Base-by-base conservation (phyloP, 2,113 vertebrate genomes). In the Ailurus styani region DNA sequence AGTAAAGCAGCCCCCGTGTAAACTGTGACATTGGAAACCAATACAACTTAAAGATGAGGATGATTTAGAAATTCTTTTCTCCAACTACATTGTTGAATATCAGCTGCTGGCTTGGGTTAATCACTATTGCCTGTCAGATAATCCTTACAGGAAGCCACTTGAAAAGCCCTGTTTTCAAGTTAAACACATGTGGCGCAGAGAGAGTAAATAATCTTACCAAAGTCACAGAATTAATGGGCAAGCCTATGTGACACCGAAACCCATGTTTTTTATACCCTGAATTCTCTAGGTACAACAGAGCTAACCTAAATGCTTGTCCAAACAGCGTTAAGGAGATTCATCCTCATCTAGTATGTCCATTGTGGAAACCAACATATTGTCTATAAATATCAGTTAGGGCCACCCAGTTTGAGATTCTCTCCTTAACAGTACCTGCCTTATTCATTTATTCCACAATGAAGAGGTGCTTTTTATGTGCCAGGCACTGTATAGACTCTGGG, bases 161-260 rank as follows among this genome's bases (percentile, higher is more conserved):
- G n/a, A n/a, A n/a, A n/a, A n/a, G n/a, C 25, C 34, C 5, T 68
- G 25, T 68, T 87, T 90, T 73, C 42, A 68, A 47, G 42, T 66
- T 62, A 47, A 82, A 72, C 78, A 66, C 5, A 68, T 21, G 45
- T 42, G 14, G 2, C 18, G 31, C 8, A 77, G 42, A 0, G 34
- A 90, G 47, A 42, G 21, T 37, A 94, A 94, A 50, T 77, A n/a
- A 47, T 70, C 70, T 68, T 27, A 47, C 52, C 29, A 81, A 91
- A 86, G 57, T n/a, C 52, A 73, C 7, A 50, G 5, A 42, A 55
- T 54, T 50, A 54, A 20, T 14, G 6, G 13, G 6, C 50, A 68
- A 11, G 8, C 47, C 45, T 42, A 1, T 1, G 13, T 77, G 62
- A 62, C 31, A 55, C 31, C 3, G 14, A 50, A 7, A 11, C 23